Percentiles rank a stretch among this genome's conserved stretches.
phyloP scores from a whole-genome alignment of 2,888 invertebrate genomes.

The Lithophane leautieri region DNA sequence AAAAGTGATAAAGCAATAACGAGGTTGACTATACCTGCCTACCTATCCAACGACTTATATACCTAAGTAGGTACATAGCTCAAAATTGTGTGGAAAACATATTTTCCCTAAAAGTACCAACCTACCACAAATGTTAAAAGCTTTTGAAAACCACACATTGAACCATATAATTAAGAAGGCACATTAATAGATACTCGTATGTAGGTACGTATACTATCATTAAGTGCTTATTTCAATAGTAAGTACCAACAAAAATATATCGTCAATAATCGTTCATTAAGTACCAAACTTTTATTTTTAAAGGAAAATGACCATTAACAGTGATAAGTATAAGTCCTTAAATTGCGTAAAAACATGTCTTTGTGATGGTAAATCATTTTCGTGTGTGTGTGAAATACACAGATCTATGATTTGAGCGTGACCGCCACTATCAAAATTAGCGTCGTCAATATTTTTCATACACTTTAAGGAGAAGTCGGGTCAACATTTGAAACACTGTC shows the following conservation, averaged over 20 bases:
- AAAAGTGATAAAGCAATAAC: background rate
- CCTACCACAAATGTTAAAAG: conserved; percentile 59
- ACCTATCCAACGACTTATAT: background rate
- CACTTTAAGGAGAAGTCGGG: background rate
- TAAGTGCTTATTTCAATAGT: conserved; percentile 27
- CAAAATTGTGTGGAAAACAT: background rate
- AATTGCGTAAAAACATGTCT: conserved; percentile 65
- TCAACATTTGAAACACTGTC: no score
- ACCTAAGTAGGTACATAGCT: background rate
- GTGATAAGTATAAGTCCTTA: conserved; percentile 61
- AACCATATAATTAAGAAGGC: conserved; percentile 43
- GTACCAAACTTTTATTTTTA: conserved; percentile 30
- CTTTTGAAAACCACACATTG: conserved; percentile 57
- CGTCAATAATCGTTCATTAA: conserved; percentile 71
- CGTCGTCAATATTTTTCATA: background rate
- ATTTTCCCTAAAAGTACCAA: background rate
- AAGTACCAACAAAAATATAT: conserved; percentile 67
- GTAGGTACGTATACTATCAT: conserved; percentile 40
- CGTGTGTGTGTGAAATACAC: conserved; percentile 63
- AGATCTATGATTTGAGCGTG: conserved; percentile 21
- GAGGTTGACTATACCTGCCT: background rate
- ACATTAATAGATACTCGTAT: background rate
- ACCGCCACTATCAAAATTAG: background rate
- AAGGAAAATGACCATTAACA: conserved; percentile 35
- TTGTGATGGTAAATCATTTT: conserved; percentile 70